Evolutionary conservation across 1,140 invertebrate species (phyloP), one percentile per base, ranked within the genome.

Genomic region (Bursaphelenchus mucronatus): DNA sequence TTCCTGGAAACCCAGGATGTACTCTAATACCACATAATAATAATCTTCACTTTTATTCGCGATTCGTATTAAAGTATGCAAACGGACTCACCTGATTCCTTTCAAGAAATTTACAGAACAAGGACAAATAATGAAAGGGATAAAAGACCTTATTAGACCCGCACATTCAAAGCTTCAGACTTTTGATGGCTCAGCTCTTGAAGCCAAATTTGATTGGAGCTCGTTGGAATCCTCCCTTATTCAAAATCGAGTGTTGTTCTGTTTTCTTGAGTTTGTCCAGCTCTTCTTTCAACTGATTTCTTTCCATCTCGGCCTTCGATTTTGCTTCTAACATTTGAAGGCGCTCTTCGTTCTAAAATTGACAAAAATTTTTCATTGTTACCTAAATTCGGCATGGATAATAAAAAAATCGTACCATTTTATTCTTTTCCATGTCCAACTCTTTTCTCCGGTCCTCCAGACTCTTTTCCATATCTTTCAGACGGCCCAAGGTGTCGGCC

Each of bases 181-280:
- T 30, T 30, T 30, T 5, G 5, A 30, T 5, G 30, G 30, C 30
- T 30, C 30, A 30, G 30, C 30, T 30, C 5, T 30, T 30, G 30
- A 30, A 30, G 30, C 30, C 30, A 30, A 30, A 30, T 30, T 30
- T 30, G 30, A 59, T 59, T 5, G 57, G 57, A n/a, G 57, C 40
- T 1, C 57, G 57, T 50, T 59, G 57, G 41, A 59, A 59, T n/a
- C 57, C 57, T n/a, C 57, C 57, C 41, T 59, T 59, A 39, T 59
- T 59, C 17, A 59, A 15, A 7, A 59, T 59, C 7, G 57, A 15
- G 13, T 59, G 19, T 39, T 59, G 57, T 39, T 59, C 57, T 1
- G 41, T 44, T 39, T 59, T 59, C 57, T 59, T 59, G 40, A 59
- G 41, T 39, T 59, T 30, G 10, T 59, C 57, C 40, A 59, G 40